Conservation (phyloP, 2,797 vertebrate genomes). For the Miichthys miiuy region DNA sequence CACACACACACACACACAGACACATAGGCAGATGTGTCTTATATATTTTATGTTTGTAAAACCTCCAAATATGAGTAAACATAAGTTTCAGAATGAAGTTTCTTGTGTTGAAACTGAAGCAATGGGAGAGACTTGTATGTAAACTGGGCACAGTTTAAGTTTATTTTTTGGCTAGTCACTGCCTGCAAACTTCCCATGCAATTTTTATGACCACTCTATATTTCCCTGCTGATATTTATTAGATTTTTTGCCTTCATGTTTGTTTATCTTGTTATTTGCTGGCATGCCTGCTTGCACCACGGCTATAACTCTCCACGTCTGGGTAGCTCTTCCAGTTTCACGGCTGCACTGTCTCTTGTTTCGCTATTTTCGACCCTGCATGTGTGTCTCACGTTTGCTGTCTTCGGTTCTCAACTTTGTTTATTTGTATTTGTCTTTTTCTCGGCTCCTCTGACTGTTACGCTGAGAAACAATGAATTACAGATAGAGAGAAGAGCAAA, state of each 20-base stretch:
- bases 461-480: neutral
- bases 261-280: slow-evolving; percentile 14
- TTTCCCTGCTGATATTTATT: neutral
- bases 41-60: neutral
- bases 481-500: neutral
- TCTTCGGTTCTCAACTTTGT: neutral
- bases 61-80: neutral
- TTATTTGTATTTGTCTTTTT: neutral
- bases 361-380: slow-evolving; percentile 15
- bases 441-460: neutral
- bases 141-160: neutral
- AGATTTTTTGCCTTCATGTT: neutral
- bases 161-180: neutral
- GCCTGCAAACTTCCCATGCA: slow-evolving; percentile 14
- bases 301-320: neutral
- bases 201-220: neutral
- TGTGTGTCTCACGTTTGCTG: neutral
- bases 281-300: neutral
- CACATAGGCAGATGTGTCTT: too few species aligned
- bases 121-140: neutral
- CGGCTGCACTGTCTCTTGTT: slow-evolving; percentile 5
- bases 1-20: neutral
- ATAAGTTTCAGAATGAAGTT: neutral
- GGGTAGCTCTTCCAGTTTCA: slow-evolving; percentile 18
- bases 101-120: neutral